Conservation (phyloP, 2,888 invertebrate species). For the Philonicus albiceps region DNA sequence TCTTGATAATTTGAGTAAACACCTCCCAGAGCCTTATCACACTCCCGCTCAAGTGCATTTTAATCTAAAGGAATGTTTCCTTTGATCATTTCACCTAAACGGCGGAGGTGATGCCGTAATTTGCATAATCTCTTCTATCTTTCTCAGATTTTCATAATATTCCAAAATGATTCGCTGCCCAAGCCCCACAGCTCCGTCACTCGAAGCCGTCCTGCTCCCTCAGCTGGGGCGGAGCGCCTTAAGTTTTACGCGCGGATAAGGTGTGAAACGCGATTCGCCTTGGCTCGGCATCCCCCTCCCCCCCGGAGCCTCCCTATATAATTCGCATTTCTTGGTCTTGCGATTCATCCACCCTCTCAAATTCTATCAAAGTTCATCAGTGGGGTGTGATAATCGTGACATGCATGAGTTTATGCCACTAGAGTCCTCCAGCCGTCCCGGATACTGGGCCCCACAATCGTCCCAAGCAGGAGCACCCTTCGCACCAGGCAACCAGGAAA, state of each 20-base stretch:
- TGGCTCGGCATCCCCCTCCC: neutral
- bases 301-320: neutral
- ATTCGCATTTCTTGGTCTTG: neutral
- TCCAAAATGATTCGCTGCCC: constrained; percentile 23
- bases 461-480: neutral
- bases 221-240: neutral
- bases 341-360: constrained; percentile 23
- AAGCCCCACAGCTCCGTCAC: neutral
- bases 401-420: constrained; percentile 24
- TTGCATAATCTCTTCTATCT: constrained; percentile 39
- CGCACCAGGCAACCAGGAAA: neutral
- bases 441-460: neutral
- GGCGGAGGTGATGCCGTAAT: constrained; percentile 25
- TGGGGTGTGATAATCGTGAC: constrained; percentile 38
- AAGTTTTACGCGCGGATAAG: neutral
- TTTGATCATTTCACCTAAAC: constrained; percentile 38
- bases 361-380: constrained; percentile 40
- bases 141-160: constrained; percentile 32
- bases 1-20: constrained; percentile 8
- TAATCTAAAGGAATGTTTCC: constrained; percentile 35
- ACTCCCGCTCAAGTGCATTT: constrained; percentile 16
- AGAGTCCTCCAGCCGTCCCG: neutral
- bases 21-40: neutral
- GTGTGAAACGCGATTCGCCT: neutral
- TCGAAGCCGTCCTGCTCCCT: neutral